Evolutionary conservation across 2,113 vertebrate species (phyloP).

Genomic region (Triplophysa rosa): DNA sequence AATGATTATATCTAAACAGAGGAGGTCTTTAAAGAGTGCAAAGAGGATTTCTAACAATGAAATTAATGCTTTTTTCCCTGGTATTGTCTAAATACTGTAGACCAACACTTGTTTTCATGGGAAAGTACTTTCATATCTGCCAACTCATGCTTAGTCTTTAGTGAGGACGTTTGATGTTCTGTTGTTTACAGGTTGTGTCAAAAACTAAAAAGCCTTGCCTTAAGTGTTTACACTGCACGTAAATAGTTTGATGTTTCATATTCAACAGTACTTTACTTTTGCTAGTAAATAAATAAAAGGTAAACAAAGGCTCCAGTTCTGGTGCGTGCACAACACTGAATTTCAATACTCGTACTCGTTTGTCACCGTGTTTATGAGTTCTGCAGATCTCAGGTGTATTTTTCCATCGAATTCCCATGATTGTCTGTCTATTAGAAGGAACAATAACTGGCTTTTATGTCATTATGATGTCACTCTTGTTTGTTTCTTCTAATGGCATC

Average conservation of each 20-base stretch:
- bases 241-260: constrained; percentile 81
- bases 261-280: constrained; percentile 70
- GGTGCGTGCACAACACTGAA: constrained; percentile 35
- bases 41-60: constrained; percentile 20
- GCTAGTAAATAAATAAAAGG: constrained; percentile 71
- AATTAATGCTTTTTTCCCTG: not conserved
- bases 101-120: constrained; percentile 56
- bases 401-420: constrained; percentile 17
- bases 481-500: constrained; percentile 26
- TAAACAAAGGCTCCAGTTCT: constrained; percentile 67
- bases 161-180: constrained; percentile 69
- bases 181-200: constrained; percentile 75
- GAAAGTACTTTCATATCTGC: constrained; percentile 74
- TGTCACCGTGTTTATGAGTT: constrained; percentile 30
- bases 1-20: constrained; percentile 25
- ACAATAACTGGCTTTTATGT: constrained; percentile 18
- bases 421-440: constrained; percentile 23
- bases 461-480: constrained; percentile 36
- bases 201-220: constrained; percentile 69
- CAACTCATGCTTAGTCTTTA: constrained; percentile 66
- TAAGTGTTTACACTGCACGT: constrained; percentile 76
- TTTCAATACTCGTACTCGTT: not conserved
- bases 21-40: constrained; percentile 20
- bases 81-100: constrained; percentile 11
- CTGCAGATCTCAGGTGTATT: constrained; percentile 19